A percentile compares a stretch with the other conserved stretches of the same genome.
These are phyloP conservation scores for Philereme transversata DNA, from an alignment of 2,888 invertebrate genomes.

Conservation along the genomic window DNA sequence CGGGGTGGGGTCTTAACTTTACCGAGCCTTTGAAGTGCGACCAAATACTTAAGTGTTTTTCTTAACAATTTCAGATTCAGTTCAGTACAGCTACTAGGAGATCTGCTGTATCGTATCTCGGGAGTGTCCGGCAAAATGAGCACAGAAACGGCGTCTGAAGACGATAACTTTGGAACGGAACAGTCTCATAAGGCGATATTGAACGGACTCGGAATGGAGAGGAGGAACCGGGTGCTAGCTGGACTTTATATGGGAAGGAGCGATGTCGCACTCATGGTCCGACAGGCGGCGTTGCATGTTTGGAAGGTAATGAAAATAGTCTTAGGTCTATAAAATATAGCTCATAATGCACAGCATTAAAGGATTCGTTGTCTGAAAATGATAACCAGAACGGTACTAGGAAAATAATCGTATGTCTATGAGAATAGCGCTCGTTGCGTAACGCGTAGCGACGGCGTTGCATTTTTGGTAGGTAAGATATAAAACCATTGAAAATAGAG, in stretches of 20 bases:
- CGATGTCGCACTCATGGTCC: constrained; percentile 97
- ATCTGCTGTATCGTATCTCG: constrained; percentile 97
- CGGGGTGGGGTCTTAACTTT: too few species aligned
- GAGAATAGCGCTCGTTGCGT: too few species aligned
- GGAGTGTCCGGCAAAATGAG: constrained; percentile 99
- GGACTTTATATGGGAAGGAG: constrained; percentile 98
- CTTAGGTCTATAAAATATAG: neutral
- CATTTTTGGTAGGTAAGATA: too few species aligned
- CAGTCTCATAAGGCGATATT: constrained; percentile 97
- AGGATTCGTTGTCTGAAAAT: too few species aligned
- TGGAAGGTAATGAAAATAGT: constrained; percentile 88
- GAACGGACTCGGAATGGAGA: constrained; percentile 92
- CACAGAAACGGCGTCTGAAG: constrained; percentile 98
- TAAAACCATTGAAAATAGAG: too few species aligned
- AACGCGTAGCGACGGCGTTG: too few species aligned
- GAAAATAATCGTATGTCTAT: too few species aligned
- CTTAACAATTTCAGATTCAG: constrained; percentile 85
- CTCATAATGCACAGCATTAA: too few species aligned
- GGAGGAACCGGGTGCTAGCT: constrained; percentile 96
- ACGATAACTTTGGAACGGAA: constrained; percentile 99
- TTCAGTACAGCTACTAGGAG: constrained; percentile 96
- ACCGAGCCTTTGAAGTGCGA: too few species aligned
- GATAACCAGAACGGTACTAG: too few species aligned
- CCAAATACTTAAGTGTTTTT: too few species aligned
- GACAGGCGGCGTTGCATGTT: constrained; percentile 98